phyloP scores from a whole-genome alignment of 2,888 invertebrate genomes.

The Drosophila borborema region DNA sequence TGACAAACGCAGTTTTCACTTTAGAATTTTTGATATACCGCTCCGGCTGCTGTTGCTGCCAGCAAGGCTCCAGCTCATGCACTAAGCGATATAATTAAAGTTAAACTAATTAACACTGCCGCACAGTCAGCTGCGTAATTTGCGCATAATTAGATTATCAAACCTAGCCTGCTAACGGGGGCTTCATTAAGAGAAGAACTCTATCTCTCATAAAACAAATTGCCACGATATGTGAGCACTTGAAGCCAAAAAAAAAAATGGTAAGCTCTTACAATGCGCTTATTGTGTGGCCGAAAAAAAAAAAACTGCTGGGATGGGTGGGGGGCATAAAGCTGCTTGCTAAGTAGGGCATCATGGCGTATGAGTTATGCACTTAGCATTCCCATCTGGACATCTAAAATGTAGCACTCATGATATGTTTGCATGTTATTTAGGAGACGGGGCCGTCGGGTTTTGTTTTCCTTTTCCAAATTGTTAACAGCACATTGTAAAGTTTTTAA shows the following conservation, averaged over 20 bases:
- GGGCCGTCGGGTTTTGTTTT: background rate
- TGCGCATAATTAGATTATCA: constrained; percentile 57
- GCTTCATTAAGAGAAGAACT: constrained; percentile 24
- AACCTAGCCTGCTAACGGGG: constrained; percentile 11
- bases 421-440: background rate
- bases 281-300: constrained; percentile 23
- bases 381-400: constrained; percentile 43
- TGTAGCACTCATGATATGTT: constrained; percentile 42
- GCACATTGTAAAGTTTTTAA: constrained; percentile 72
- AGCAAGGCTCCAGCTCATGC: constrained; percentile 22
- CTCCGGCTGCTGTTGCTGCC: background rate
- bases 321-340: constrained; percentile 13
- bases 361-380: constrained; percentile 49
- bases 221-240: constrained; percentile 47
- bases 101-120: constrained; percentile 53
- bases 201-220: constrained; percentile 1
- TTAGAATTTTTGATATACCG: constrained; percentile 27
- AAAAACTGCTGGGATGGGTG: background rate
- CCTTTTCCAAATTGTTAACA: constrained; percentile 24
- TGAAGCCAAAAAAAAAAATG: constrained; percentile 14
- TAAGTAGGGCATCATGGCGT: constrained; percentile 56
- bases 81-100: constrained; percentile 49
- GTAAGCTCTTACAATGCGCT: constrained; percentile 9
- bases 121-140: constrained; percentile 64
- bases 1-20: constrained; percentile 28